Base-by-base conservation (phyloP, 2,888 invertebrate species). In the Altica lythri region DNA sequence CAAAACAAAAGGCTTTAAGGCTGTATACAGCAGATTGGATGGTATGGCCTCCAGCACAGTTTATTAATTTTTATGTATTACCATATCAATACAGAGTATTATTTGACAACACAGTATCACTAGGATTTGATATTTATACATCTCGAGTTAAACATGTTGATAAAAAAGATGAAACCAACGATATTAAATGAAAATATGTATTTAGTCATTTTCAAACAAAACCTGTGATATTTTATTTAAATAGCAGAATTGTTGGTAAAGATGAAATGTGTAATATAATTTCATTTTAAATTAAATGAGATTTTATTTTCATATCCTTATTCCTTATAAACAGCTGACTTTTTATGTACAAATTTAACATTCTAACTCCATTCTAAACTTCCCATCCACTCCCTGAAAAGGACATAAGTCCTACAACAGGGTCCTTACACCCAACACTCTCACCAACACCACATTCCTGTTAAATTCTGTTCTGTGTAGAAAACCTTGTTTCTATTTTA, bases 11-110 rank as follows among this genome's bases (percentile, higher is more conserved):
- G 75, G 90, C 89, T 13, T 83, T 83, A 80, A 83, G 79, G 61
- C 77, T 95, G 8, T 94, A 92, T 70, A 79, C 83, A 42, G 93
- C 92, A 1, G 95, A 96, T 73, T 95, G 93, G 90, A 72, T 90
- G 3, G 84, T 95, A 17, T 95, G 95, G 95, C 95, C 95, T 0
- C 90, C 91, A 4, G 94, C 93, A 1, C 95, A 96, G 74, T 79
- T 92, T 32, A 79, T 96, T n/a, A 95, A 95, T 75, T 96, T 96
- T 77, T 92, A 89, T 74, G 85, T 89, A 70, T 74, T 96, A 60
- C 91, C 95, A 5, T 84, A 88, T 5, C 85, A 80, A 65, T 95
- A 84, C 73, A 82, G 95, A 69, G 90, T 96, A 19, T 78, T 92
- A 6, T 96, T 92, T 77, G 93, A 93, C 71, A 93, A 90, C 71